Evolutionary conservation across 2,113 vertebrate genomes (phyloP).

Genomic region (Rana temporaria): DNA sequence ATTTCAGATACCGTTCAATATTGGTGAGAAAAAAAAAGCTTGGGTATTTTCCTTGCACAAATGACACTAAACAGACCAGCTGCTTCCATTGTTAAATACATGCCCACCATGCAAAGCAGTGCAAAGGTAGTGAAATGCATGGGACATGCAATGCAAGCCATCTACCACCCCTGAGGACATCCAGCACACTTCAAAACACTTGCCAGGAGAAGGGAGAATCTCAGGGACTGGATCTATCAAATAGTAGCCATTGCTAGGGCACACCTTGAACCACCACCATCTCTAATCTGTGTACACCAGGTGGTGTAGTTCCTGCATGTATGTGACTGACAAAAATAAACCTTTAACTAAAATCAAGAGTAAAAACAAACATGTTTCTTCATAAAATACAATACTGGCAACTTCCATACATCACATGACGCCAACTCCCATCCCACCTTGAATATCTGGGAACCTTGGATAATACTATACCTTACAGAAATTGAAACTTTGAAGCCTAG

Average conservation of each 20-base stretch:
- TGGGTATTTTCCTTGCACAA: neutral
- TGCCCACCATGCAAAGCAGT: constrained; percentile 31
- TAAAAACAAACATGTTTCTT: no score
- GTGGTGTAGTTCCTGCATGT: neutral
- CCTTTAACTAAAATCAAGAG: no score
- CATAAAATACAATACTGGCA: no score
- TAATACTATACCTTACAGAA: no score
- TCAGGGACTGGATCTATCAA: neutral
- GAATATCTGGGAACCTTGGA: no score
- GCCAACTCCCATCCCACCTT: no score
- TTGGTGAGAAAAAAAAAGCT: no score
- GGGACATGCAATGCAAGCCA: constrained; percentile 30
- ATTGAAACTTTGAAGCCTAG: no score
- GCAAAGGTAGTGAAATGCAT: constrained; percentile 7
- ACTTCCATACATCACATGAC: no score
- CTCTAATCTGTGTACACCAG: neutral
- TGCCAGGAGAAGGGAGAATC: constrained; percentile 49
- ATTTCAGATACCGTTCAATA: no score
- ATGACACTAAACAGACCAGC: neutral
- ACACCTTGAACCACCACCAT: neutral
- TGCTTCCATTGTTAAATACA: neutral
- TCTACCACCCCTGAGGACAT: constrained; percentile 1
- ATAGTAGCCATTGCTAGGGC: neutral
- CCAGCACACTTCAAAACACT: constrained; percentile 33
- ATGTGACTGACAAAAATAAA: neutral